Conservation (phyloP, 35 echinoderm and acorn worm species). For the Acanthaster planci region DNA sequence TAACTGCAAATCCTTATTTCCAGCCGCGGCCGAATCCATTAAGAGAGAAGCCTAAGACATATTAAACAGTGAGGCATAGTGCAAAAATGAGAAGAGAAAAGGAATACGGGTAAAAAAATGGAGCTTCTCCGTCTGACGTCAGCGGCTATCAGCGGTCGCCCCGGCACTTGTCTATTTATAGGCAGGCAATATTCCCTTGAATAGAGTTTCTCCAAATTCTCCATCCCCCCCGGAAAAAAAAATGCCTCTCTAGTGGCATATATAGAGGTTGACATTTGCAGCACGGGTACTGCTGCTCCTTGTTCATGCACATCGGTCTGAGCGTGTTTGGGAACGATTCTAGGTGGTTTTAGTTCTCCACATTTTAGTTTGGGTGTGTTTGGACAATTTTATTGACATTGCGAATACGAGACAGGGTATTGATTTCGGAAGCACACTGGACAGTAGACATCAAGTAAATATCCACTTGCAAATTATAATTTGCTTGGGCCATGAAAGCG, state of each 20-base stretch:
- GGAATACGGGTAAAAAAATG: neutral
- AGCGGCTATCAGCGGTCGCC: neutral
- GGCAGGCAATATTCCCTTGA: conserved; percentile 6
- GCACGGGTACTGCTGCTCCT: neutral
- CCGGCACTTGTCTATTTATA: conserved; percentile 13
- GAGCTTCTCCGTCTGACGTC: conserved; percentile 4
- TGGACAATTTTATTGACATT: no score
- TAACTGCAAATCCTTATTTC: conserved; percentile 24
- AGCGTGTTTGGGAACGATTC: no score
- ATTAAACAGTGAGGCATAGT: neutral
- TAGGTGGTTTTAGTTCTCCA: no score
- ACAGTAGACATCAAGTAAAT: no score
- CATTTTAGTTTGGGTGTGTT: no score
- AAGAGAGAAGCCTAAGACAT: neutral
- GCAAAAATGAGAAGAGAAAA: neutral
- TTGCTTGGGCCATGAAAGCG: no score
- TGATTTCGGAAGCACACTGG: no score
- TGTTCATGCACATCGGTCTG: neutral
- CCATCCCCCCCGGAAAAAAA: neutral
- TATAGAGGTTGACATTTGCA: conserved; percentile 11
- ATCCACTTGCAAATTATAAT: no score
- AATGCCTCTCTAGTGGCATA: neutral
- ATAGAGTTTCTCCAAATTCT: neutral
- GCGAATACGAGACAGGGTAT: no score
- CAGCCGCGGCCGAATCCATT: conserved; percentile 20